These are phyloP conservation scores for Drosophila percnosoma DNA, from an alignment of 2,888 invertebrate genomes.

Conservation along the genomic window DNA sequence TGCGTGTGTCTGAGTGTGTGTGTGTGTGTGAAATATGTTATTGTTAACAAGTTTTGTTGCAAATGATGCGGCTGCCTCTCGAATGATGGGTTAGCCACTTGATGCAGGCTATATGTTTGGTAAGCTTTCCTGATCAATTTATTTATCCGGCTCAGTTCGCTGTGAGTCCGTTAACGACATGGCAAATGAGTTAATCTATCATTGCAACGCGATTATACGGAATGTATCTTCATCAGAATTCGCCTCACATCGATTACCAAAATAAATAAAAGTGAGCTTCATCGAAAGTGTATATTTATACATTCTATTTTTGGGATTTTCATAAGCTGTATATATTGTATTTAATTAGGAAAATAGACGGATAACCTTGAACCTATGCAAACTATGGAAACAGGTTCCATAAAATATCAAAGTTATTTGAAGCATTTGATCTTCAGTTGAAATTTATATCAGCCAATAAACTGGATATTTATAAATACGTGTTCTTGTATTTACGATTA, in stretches of 20 bases:
- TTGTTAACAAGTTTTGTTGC: constrained; percentile 40
- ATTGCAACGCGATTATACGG: background rate
- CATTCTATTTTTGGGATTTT: background rate
- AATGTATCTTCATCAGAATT: background rate
- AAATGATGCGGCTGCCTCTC: constrained; percentile 19
- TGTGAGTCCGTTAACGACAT: constrained; percentile 2
- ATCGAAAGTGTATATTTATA: constrained; percentile 1
- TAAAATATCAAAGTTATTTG: background rate
- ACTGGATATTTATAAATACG: background rate
- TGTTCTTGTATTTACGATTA: background rate
- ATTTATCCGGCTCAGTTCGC: constrained; percentile 14
- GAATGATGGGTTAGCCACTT: constrained; percentile 17
- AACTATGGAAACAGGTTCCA: background rate
- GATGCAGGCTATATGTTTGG: constrained; percentile 6
- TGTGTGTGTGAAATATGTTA: constrained; percentile 32
- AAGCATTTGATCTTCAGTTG: background rate
- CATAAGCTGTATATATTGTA: background rate
- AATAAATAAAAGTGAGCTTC: background rate
- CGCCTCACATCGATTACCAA: background rate
- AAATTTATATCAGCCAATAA: background rate
- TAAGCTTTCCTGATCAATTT: constrained; percentile 5
- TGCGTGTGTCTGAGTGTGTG: background rate
- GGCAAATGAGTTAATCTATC: constrained; percentile 1
- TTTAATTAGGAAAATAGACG: background rate
- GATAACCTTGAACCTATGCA: background rate